Percentiles rank a stretch among this genome's conserved stretches.
phyloP scores from a whole-genome alignment of 2,113 vertebrate genomes.

The Chrysochloris asiatica region DNA sequence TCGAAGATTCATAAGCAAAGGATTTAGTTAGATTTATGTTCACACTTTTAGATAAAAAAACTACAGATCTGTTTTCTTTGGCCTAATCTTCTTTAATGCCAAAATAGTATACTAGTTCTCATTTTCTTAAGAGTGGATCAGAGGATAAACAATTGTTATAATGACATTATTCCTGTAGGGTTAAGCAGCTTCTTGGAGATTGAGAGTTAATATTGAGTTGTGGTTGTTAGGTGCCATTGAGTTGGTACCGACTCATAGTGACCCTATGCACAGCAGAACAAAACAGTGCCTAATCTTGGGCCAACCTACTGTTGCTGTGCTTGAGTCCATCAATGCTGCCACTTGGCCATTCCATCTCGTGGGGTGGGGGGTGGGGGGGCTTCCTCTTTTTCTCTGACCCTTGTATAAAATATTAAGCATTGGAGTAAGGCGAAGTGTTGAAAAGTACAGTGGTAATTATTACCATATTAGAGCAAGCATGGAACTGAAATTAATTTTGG shows the following conservation, averaged over 20 bases:
- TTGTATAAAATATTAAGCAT: slow-evolving; percentile 33
- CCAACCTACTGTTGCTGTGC: too few relatives aligned
- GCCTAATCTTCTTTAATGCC: background rate
- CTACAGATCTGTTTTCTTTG: background rate
- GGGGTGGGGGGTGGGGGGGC: too few relatives aligned
- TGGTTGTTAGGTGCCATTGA: too few relatives aligned
- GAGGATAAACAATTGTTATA: slow-evolving; percentile 2
- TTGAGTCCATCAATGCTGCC: too few relatives aligned
- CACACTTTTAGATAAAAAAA: slow-evolving; percentile 13
- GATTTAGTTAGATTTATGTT: background rate
- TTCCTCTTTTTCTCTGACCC: too few relatives aligned
- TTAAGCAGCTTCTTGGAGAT: too few relatives aligned
- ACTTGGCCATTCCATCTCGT: too few relatives aligned
- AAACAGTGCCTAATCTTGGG: too few relatives aligned
- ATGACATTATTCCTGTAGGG: background rate
- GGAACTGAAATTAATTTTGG: slow-evolving; percentile 23
- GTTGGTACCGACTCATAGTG: too few relatives aligned
- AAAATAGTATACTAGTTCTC: background rate
- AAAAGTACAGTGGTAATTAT: background rate
- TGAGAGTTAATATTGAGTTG: background rate
- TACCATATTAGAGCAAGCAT: background rate
- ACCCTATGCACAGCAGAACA: too few relatives aligned
- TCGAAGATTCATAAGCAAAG: background rate
- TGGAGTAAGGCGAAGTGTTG: background rate
- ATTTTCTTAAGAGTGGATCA: background rate